Evolutionary conservation across 2,797 vertebrate genomes (phyloP).

Genomic region (Clarias fuscus): DNA sequence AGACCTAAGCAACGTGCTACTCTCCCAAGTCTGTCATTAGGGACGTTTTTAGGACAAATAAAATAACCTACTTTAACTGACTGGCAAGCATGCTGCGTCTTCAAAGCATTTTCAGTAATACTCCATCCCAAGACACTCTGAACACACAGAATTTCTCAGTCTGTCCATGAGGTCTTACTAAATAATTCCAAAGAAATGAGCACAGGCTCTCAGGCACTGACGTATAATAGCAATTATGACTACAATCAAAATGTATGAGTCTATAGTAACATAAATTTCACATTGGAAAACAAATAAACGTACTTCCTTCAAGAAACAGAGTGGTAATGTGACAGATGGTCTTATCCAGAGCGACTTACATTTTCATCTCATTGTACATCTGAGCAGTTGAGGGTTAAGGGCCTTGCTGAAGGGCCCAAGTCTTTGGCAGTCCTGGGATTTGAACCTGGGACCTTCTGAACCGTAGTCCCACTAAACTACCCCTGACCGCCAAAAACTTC

Average conservation of each 20-base stretch:
- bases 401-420: too few relatives aligned
- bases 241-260: not conserved
- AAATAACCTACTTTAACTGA: not conserved
- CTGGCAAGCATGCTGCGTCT: not conserved
- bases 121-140: not conserved
- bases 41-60: not conserved
- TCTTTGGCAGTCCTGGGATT: too few relatives aligned
- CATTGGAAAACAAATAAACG: not conserved
- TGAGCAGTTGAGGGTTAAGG: too few relatives aligned
- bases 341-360: too few relatives aligned
- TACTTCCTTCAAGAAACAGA: not conserved
- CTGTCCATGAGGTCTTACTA: not conserved
- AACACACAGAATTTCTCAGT: not conserved
- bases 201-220: conserved; percentile 1
- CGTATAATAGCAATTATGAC: not conserved
- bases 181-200: not conserved
- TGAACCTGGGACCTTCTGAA: too few relatives aligned
- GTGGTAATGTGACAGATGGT: not conserved
- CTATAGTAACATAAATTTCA: not conserved
- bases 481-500: not conserved
- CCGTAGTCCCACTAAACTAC: too few relatives aligned
- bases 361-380: too few relatives aligned
- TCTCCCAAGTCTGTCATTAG: not conserved
- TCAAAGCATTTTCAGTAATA: not conserved
- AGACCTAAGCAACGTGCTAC: not conserved